A percentile compares a stretch with the other conserved stretches of the same genome.
These are phyloP conservation scores for Endotricha flammealis DNA, from an alignment of 2,888 invertebrate genomes.

Conservation along the genomic window DNA sequence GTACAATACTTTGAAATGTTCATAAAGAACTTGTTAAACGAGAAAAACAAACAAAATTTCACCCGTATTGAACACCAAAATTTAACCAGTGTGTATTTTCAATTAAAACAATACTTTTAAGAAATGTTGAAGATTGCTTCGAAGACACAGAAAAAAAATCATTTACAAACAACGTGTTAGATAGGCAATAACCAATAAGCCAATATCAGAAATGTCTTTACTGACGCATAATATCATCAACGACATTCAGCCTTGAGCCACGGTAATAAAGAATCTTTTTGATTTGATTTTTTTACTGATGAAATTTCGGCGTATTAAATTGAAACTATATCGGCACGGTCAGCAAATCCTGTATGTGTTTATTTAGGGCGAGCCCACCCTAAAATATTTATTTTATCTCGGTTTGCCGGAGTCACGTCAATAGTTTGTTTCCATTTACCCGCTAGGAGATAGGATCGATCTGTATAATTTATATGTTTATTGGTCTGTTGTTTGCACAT, in stretches of 20 bases:
- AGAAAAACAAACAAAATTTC: no score
- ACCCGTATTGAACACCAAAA: no score
- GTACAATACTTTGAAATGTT: slow-evolving; percentile 8
- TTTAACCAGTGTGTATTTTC: no score
- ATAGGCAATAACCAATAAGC: slow-evolving; percentile 36
- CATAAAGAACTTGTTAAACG: slow-evolving; percentile 13
- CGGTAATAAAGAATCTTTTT: slow-evolving; percentile 40
- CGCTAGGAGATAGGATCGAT: slow-evolving; percentile 65
- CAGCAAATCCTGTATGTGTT: slow-evolving; percentile 75
- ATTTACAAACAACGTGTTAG: slow-evolving; percentile 51
- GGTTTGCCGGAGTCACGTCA: slow-evolving; percentile 76
- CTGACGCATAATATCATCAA: slow-evolving; percentile 18
- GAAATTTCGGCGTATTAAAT: slow-evolving; percentile 75
- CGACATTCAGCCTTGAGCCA: slow-evolving; percentile 28
- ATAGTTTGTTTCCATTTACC: slow-evolving; percentile 72
- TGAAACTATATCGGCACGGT: slow-evolving; percentile 77
- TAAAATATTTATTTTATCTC: slow-evolving; percentile 78
- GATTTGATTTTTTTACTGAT: slow-evolving; percentile 43
- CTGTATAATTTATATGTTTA: slow-evolving; percentile 69
- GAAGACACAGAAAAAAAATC: slow-evolving; percentile 40
- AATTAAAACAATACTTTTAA: no score
- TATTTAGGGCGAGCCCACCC: slow-evolving; percentile 77
- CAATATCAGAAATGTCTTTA: slow-evolving; percentile 31
- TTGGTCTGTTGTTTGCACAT: slow-evolving; percentile 54
- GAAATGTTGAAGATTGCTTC: slow-evolving; percentile 34